These are phyloP conservation scores for Columba guinea DNA, from an alignment of 2,797 vertebrate genomes.

Conservation along the genomic window DNA sequence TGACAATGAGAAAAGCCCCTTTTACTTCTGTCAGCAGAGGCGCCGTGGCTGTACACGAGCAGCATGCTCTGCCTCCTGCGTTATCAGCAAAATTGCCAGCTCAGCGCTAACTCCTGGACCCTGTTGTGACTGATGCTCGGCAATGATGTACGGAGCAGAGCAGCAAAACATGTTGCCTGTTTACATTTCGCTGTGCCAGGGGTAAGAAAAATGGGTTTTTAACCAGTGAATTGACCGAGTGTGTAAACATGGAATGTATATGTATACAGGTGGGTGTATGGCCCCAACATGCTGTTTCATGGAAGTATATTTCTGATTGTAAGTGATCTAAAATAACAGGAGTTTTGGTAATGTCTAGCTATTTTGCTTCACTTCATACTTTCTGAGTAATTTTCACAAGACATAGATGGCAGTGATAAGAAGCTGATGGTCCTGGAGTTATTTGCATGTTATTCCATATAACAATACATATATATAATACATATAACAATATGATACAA, in stretches of 20 bases:
- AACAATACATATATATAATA: not conserved
- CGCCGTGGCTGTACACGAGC: not conserved
- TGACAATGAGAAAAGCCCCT: not conserved
- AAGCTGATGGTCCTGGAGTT: not conserved
- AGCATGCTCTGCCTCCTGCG: not conserved
- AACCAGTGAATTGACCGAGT: not conserved
- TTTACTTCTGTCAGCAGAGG: constrained; percentile 38
- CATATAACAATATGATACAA: not conserved
- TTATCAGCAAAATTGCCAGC: constrained; percentile 22
- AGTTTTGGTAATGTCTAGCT: not conserved
- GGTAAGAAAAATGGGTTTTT: not conserved
- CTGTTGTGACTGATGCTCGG: not conserved
- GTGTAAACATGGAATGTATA: accelerated
- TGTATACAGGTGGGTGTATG: not conserved
- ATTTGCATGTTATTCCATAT: not conserved
- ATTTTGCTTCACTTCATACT: not conserved
- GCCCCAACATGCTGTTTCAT: not conserved
- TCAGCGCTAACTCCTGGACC: constrained; percentile 14
- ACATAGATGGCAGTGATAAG: not conserved
- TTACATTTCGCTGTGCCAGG: not conserved
- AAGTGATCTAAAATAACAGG: not conserved
- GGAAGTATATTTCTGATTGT: not conserved
- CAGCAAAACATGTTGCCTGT: not conserved
- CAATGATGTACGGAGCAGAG: not conserved
- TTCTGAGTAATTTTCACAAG: not conserved